Evolutionary conservation across 2,113 vertebrate genomes (phyloP).

Genomic region (Caracal caracal): DNA sequence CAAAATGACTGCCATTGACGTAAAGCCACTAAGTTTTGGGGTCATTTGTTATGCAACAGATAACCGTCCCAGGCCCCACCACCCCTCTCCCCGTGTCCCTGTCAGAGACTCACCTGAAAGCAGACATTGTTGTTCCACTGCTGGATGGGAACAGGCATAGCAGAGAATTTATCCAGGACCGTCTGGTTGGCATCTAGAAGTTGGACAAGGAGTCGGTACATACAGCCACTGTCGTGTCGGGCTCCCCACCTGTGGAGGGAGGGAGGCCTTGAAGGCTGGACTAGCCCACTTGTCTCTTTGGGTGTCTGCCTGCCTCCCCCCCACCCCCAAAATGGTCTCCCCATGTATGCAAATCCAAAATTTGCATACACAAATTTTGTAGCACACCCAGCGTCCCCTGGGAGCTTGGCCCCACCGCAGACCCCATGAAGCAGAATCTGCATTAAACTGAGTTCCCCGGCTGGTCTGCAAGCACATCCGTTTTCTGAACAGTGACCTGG

Average conservation of each 20-base stretch:
- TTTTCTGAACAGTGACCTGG: background rate
- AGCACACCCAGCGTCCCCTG: too few relatives aligned
- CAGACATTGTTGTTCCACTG: conserved; percentile 52
- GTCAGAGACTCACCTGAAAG: conserved; percentile 53
- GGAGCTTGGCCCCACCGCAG: background rate
- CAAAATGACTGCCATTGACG: background rate
- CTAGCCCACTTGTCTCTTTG: background rate
- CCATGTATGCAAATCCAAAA: background rate
- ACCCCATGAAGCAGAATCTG: background rate
- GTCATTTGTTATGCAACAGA: background rate
- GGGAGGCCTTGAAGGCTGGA: background rate
- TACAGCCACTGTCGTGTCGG: conserved; percentile 43
- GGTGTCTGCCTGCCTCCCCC: background rate
- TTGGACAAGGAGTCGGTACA: conserved; percentile 50
- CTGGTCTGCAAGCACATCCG: background rate
- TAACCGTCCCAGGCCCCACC: background rate
- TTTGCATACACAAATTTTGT: too few relatives aligned
- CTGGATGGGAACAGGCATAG: background rate
- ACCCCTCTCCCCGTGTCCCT: background rate
- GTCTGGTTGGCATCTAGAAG: conserved; percentile 56
- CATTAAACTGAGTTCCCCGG: background rate
- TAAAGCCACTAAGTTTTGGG: background rate
- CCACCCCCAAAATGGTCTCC: background rate
- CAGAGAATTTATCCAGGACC: background rate
- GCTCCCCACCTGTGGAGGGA: conserved; percentile 63